These are phyloP conservation scores for Orius insidiosus DNA, from an alignment of 1,140 invertebrate species.

Conservation along the genomic window DNA sequence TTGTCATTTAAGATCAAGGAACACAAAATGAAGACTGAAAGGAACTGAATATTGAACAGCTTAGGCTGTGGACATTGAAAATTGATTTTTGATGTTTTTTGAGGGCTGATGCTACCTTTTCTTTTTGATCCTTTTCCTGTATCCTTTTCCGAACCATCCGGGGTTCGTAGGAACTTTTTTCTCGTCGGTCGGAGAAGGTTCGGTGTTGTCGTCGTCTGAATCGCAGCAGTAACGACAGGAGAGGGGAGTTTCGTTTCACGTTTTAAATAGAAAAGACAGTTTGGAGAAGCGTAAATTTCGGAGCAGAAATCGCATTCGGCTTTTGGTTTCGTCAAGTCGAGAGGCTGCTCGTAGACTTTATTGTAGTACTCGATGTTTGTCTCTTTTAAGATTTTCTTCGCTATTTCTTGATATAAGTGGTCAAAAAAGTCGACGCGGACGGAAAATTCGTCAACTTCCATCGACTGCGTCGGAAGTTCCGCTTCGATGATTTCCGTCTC, in stretches of 20 bases:
- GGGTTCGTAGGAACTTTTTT: constrained; percentile 30
- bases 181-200: constrained; percentile 16
- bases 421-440: constrained; percentile 16
- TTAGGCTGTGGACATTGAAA: too few relatives aligned
- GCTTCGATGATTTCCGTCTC: constrained; percentile 1
- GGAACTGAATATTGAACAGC: too few relatives aligned
- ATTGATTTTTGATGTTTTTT: background rate
- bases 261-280: constrained; percentile 18
- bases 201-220: constrained; percentile 25
- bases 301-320: constrained; percentile 15
- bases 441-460: constrained; percentile 10
- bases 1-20: too few relatives aligned
- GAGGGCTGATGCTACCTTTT: constrained; percentile 29
- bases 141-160: constrained; percentile 47
- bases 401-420: constrained; percentile 15
- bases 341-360: constrained; percentile 16
- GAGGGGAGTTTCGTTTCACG: constrained; percentile 13
- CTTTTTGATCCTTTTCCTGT: constrained; percentile 32
- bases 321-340: constrained; percentile 15
- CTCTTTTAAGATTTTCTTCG: constrained; percentile 27
- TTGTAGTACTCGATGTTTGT: constrained; percentile 28
- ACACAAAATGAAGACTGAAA: too few relatives aligned
- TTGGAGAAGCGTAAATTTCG: constrained; percentile 7
- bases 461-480: constrained; percentile 3
- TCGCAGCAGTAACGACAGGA: constrained; percentile 34